Percentiles rank a stretch among this genome's conserved stretches.
Conservation (phyloP, 1,140 invertebrate species). For the Trichonephila clavipes region DNA sequence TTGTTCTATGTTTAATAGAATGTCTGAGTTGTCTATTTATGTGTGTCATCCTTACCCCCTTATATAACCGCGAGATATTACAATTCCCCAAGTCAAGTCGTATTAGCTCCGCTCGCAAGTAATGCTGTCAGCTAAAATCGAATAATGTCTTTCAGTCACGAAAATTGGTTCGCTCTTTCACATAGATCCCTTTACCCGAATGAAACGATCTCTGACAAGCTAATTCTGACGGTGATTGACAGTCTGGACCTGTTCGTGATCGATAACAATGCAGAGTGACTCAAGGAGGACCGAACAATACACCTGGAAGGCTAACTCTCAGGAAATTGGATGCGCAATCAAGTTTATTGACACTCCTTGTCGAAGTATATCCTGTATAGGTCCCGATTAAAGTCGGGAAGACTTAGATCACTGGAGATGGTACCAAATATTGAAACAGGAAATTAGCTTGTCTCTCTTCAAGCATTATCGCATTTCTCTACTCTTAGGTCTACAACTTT, state of each 20-base stretch:
- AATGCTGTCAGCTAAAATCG: neutral
- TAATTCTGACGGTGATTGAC: conserved; percentile 35
- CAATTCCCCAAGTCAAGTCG: neutral
- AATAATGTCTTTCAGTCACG: conserved; percentile 19
- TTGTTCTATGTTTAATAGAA: no score
- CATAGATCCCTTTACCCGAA: neutral
- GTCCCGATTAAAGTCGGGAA: neutral
- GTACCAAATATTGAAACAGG: conserved; percentile 42
- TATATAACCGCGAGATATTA: no score
- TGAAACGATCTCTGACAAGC: conserved; percentile 25
- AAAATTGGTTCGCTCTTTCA: conserved; percentile 8
- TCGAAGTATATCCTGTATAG: conserved; percentile 25
- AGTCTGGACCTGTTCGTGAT: neutral
- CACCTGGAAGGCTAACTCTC: conserved; percentile 22
- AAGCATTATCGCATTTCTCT: neutral
- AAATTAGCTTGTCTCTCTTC: conserved; percentile 20
- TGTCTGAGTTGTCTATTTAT: no score
- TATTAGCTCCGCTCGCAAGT: neutral
- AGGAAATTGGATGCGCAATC: conserved; percentile 45
- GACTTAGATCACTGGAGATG: conserved; percentile 8
- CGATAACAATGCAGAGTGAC: conserved; percentile 14
- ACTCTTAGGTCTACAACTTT: neutral
- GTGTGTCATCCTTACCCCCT: no score
- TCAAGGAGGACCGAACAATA: conserved; percentile 1
- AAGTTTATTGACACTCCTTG: conserved; percentile 34